Evolutionary conservation across 2,888 invertebrate genomes (phyloP).

Genomic region (Eledona agricola): DNA sequence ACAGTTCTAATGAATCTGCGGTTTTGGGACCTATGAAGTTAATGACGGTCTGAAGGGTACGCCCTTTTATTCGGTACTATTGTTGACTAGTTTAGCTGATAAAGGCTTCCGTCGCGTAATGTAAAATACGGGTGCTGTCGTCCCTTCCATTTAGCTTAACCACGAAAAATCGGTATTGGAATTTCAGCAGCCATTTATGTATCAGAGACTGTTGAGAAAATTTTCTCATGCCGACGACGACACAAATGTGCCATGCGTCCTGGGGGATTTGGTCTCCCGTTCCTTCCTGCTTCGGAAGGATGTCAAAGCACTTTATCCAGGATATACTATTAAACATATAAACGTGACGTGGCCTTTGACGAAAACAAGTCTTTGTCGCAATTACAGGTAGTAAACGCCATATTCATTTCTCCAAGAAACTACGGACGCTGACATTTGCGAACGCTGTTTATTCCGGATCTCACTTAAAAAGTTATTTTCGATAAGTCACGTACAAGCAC

Average conservation of each 20-base stretch:
- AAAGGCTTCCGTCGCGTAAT: constrained; percentile 14
- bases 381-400: background rate
- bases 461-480: constrained; percentile 3
- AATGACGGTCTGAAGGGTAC: constrained; percentile 40
- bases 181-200: too few species aligned
- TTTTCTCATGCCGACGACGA: constrained; percentile 18
- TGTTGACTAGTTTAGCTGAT: constrained; percentile 13
- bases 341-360: too few species aligned
- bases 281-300: constrained; percentile 7
- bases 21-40: constrained; percentile 42
- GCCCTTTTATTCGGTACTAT: constrained; percentile 23
- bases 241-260: constrained; percentile 16
- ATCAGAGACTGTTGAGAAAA: background rate
- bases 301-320: constrained; percentile 15
- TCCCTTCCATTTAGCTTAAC: constrained; percentile 2
- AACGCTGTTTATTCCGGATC: too few species aligned
- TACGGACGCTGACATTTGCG: too few species aligned
- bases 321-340: too few species aligned
- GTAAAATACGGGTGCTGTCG: constrained; percentile 15
- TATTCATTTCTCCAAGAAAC: constrained; percentile 3
- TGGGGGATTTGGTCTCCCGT: constrained; percentile 13
- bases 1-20: constrained; percentile 45
- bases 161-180: background rate
- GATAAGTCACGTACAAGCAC: constrained; percentile 4
- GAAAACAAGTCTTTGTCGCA: too few species aligned